Conservation (phyloP, 2,888 invertebrate species). For the Sipunculus nudus region DNA sequence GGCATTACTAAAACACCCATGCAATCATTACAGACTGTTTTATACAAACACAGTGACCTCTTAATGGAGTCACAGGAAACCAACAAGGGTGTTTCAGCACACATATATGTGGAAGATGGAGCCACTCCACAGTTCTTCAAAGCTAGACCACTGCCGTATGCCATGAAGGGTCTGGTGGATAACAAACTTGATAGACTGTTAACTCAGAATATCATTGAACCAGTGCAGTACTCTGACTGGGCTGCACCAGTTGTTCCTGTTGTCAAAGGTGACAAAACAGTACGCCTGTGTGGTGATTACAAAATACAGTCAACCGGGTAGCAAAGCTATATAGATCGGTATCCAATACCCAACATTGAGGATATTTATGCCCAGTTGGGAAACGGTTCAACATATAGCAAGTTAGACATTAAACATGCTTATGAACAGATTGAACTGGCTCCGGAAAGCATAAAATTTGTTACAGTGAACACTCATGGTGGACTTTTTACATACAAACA, state of each 20-base stretch:
- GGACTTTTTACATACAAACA: conserved; percentile 4
- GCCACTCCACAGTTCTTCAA: conserved; percentile 35
- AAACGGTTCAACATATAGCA: conserved; percentile 29
- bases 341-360: conserved; percentile 29
- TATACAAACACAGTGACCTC: conserved; percentile 6
- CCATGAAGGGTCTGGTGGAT: conserved; percentile 8
- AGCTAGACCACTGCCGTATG: conserved; percentile 37
- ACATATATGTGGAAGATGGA: conserved; percentile 21
- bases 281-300: conserved; percentile 34
- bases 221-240: conserved; percentile 28
- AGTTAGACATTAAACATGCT: conserved; percentile 43
- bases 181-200: conserved; percentile 14
- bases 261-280: conserved; percentile 15
- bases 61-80: conserved; percentile 11
- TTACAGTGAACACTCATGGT: conserved; percentile 3
- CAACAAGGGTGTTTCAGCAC: conserved; percentile 2
- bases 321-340: conserved; percentile 14
- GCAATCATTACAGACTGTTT: neutral
- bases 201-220: conserved; percentile 10
- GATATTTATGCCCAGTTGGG: conserved; percentile 26
- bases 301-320: conserved; percentile 24
- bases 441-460: neutral
- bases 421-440: conserved; percentile 21
- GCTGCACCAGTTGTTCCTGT: conserved; percentile 36
- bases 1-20: too few relatives aligned